Evolutionary conservation across 2,888 invertebrate species (phyloP).

Genomic region (Ochropleura plecta): DNA sequence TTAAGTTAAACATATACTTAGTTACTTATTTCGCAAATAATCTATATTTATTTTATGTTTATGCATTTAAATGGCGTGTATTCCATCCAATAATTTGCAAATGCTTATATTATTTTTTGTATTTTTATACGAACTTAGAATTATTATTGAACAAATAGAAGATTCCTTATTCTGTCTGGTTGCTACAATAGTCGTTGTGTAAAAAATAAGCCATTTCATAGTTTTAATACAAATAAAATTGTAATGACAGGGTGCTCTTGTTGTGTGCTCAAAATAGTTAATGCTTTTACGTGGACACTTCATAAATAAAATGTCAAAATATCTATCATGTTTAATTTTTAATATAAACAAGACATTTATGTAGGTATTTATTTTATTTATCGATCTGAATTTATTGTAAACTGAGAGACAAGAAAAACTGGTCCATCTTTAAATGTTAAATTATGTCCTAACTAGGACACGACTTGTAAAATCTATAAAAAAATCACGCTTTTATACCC

Average conservation of each 20-base stretch:
- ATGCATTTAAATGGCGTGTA: slow-evolving; percentile 34
- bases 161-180: slow-evolving; percentile 46
- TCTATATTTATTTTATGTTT: slow-evolving; percentile 31
- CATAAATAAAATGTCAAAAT: slow-evolving; percentile 59
- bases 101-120: slow-evolving; percentile 34
- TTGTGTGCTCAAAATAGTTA: slow-evolving; percentile 70
- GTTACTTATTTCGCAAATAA: slow-evolving; percentile 26
- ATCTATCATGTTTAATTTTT: slow-evolving; percentile 39
- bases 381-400: background rate
- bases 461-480: background rate
- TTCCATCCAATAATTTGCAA: slow-evolving; percentile 14
- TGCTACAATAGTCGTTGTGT: slow-evolving; percentile 51
- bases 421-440: background rate
- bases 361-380: slow-evolving; percentile 40
- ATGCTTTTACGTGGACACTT: slow-evolving; percentile 48
- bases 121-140: slow-evolving; percentile 33
- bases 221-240: slow-evolving; percentile 57
- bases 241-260: slow-evolving; percentile 66
- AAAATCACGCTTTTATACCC: background rate
- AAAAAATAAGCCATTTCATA: slow-evolving; percentile 65
- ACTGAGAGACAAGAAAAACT: background rate
- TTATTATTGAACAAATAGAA: slow-evolving; percentile 24
- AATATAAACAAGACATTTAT: slow-evolving; percentile 24
- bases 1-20: slow-evolving; percentile 33
- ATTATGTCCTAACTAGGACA: background rate